Percentiles rank a stretch among this genome's conserved stretches.
Conservation (phyloP, 2,888 invertebrate genomes). For the Elysia crispata region DNA sequence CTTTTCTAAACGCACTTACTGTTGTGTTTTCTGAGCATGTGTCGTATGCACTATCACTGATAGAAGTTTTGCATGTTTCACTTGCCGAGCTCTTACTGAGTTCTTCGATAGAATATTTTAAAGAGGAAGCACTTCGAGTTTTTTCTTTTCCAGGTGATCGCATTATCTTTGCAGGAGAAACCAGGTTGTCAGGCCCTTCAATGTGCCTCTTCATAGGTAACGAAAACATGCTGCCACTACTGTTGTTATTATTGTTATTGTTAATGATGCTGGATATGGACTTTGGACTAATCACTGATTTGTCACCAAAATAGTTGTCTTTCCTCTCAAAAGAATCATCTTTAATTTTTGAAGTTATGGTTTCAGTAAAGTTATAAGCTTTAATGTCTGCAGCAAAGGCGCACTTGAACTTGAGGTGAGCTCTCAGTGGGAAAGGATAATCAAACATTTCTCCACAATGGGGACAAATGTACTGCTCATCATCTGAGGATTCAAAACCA, state of each 20-base stretch:
- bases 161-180: conserved; percentile 11
- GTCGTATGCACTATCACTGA: conserved; percentile 41
- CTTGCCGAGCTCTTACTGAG: conserved; percentile 36
- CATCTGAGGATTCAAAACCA: conserved; percentile 50
- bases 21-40: conserved; percentile 37
- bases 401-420: conserved; percentile 74
- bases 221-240: not conserved
- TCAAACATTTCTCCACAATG: conserved; percentile 71
- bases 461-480: conserved; percentile 61
- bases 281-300: not conserved
- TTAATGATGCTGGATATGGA: no score
- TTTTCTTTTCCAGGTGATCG: not conserved
- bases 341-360: not conserved
- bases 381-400: conserved; percentile 38
- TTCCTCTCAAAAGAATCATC: not conserved
- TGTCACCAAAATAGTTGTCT: not conserved
- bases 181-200: not conserved
- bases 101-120: conserved; percentile 42
- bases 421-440: conserved; percentile 69
- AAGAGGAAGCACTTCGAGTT: not conserved
- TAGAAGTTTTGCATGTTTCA: not conserved
- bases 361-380: not conserved
- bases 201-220: conserved; percentile 24
- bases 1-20: conserved; percentile 72
- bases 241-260: conserved; percentile 29